These are phyloP conservation scores for Synanthedon formicaeformis DNA, from an alignment of 2,888 invertebrate species.

Conservation along the genomic window DNA sequence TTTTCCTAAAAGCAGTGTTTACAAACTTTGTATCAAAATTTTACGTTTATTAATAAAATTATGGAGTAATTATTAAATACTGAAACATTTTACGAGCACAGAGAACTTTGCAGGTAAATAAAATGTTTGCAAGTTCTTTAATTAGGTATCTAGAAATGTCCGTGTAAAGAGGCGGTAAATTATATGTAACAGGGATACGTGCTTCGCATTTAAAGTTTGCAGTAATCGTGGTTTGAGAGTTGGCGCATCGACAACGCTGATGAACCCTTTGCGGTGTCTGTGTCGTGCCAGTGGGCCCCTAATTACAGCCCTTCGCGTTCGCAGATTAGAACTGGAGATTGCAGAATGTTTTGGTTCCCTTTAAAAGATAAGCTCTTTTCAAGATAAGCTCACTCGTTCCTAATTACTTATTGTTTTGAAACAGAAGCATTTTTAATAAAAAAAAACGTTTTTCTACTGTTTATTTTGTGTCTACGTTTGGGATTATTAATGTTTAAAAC, in stretches of 20 bases:
- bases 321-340: constrained; percentile 29
- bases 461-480: no score
- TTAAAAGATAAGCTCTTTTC: neutral
- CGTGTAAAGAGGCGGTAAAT: neutral
- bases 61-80: no score
- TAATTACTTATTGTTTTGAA: neutral
- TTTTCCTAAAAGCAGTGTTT: no score
- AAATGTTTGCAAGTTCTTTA: no score
- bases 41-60: no score
- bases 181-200: neutral
- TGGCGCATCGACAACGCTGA: constrained; percentile 22
- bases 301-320: constrained; percentile 36
- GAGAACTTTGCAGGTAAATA: no score
- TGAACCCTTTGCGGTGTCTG: constrained; percentile 30
- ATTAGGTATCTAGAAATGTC: no score
- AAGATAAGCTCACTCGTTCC: neutral
- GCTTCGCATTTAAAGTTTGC: neutral
- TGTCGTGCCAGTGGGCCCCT: constrained; percentile 23
- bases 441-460: no score
- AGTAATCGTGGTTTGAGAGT: neutral
- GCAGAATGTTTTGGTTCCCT: constrained; percentile 5
- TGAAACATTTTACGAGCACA: no score
- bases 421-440: no score
- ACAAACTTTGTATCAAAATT: no score
- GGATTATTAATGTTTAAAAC: no score